Evolutionary conservation across 1,140 invertebrate genomes (phyloP).

Genomic region (Diachasmimorpha longicaudata): DNA sequence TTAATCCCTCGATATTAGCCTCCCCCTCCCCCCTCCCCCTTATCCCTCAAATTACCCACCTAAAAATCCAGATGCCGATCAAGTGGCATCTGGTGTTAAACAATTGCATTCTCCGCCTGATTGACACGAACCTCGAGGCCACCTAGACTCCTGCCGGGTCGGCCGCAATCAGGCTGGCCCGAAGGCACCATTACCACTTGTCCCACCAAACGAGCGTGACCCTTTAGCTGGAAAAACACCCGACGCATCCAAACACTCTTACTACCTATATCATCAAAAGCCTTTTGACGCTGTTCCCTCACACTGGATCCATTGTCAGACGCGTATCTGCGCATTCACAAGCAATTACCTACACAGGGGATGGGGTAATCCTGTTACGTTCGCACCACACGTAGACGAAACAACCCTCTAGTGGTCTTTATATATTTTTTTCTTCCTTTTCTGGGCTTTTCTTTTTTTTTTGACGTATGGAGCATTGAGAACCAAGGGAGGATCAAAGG

Average conservation of each 20-base stretch:
- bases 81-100: slow-evolving; percentile 39
- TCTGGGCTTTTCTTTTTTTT: not conserved
- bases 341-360: slow-evolving; percentile 44
- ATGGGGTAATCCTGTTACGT: slow-evolving; percentile 48
- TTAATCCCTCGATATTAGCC: not conserved
- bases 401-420: slow-evolving; percentile 4
- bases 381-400: slow-evolving; percentile 13
- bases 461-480: slow-evolving; percentile 16
- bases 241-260: not conserved
- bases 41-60: not conserved
- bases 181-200: not conserved
- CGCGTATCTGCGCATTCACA: slow-evolving; percentile 42
- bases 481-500: slow-evolving; percentile 48
- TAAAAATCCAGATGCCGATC: not conserved
- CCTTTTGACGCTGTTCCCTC: not conserved
- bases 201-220: not conserved
- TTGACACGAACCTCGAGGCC: slow-evolving; percentile 34
- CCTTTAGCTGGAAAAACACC: not conserved
- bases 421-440: slow-evolving; percentile 1
- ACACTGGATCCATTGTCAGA: slow-evolving; percentile 2
- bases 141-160: slow-evolving; percentile 53
- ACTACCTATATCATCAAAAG: not conserved
- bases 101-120: slow-evolving; percentile 51
- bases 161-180: slow-evolving; percentile 28
- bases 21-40: no score